phyloP scores from a whole-genome alignment of 2,797 vertebrate genomes.

The Valencia hispanica region DNA sequence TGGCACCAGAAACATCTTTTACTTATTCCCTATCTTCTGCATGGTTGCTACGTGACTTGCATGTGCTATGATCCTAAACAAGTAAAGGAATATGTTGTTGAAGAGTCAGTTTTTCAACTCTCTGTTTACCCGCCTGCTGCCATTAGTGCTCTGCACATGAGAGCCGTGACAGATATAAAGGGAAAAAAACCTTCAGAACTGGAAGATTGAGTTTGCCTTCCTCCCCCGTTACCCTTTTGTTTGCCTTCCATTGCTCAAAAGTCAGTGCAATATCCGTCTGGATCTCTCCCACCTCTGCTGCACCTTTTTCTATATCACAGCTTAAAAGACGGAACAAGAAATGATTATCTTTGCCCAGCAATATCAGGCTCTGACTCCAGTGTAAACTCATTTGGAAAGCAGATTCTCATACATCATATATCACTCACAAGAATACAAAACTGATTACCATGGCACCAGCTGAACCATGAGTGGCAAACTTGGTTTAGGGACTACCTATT shows the following conservation, averaged over 20 bases:
- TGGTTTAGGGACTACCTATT: conserved; percentile 69
- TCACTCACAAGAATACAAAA: conserved; percentile 80
- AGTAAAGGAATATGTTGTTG: conserved; percentile 33
- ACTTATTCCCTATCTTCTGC: not conserved
- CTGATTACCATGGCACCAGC: conserved; percentile 80
- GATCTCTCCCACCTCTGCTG: conserved; percentile 62
- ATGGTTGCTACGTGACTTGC: conserved; percentile 27
- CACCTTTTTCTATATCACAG: conserved; percentile 58
- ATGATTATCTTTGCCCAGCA: conserved; percentile 83
- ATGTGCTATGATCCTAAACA: conserved; percentile 27
- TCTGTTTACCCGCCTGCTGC: conserved; percentile 49
- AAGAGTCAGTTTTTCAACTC: conserved; percentile 45
- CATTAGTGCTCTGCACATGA: conserved; percentile 53
- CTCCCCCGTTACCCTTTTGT: conserved; percentile 68
- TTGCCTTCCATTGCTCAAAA: conserved; percentile 77
- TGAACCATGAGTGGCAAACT: conserved; percentile 75
- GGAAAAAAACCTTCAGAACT: conserved; percentile 31
- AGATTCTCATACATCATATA: conserved; percentile 82
- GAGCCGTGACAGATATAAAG: conserved; percentile 46
- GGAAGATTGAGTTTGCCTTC: conserved; percentile 72
- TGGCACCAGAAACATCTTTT: not conserved
- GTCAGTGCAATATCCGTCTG: conserved; percentile 68
- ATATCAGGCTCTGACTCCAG: conserved; percentile 78
- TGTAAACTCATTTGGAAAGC: conserved; percentile 85
- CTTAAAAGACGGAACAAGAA: conserved; percentile 76